Percentiles rank a stretch among this genome's conserved stretches.
Conservation (phyloP, 2,888 invertebrate genomes). For the Pristionchus mayeri region DNA sequence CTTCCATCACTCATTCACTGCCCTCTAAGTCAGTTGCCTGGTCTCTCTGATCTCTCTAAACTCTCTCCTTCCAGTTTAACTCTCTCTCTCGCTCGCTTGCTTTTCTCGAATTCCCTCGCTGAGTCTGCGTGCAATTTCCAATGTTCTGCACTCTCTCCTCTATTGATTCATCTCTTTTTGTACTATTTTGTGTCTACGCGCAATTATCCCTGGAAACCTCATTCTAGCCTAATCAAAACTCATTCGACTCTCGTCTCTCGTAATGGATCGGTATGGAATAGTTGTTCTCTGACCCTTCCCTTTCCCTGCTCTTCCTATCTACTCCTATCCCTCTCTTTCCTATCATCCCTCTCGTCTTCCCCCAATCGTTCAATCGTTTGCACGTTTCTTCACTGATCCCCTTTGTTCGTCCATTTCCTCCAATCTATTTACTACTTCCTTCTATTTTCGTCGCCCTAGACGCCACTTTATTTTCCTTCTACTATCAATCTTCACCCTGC, state of each 20-base stretch:
- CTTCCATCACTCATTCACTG: slow-evolving; percentile 28
- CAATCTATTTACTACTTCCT: not conserved
- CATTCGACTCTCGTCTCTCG: slow-evolving; percentile 4
- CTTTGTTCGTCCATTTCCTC: not conserved
- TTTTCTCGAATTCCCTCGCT: slow-evolving; percentile 17
- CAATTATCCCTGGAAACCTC: not conserved
- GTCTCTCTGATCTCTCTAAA: slow-evolving; percentile 35
- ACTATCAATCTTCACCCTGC: not conserved
- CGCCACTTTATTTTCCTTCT: not conserved
- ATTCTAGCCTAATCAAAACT: slow-evolving; percentile 4
- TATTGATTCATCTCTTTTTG: slow-evolving; percentile 36
- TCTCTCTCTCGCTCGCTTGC: slow-evolving; percentile 18
- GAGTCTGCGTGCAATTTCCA: slow-evolving; percentile 33
- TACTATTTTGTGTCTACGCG: slow-evolving; percentile 9
- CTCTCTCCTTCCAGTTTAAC: not conserved
- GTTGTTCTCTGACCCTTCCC: not conserved
- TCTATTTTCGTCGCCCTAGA: not conserved
- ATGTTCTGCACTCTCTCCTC: slow-evolving; percentile 6
- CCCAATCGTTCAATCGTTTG: not conserved
- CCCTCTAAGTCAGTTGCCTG: slow-evolving; percentile 21
- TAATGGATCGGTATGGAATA: slow-evolving; percentile 35
- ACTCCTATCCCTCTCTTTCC: not conserved
- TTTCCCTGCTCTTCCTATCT: not conserved
- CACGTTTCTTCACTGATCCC: slow-evolving; percentile 8
- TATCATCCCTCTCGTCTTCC: slow-evolving; percentile 5